Evolutionary conservation across 2,888 invertebrate genomes (phyloP).

Genomic region (Onthophagus sagittarius): DNA sequence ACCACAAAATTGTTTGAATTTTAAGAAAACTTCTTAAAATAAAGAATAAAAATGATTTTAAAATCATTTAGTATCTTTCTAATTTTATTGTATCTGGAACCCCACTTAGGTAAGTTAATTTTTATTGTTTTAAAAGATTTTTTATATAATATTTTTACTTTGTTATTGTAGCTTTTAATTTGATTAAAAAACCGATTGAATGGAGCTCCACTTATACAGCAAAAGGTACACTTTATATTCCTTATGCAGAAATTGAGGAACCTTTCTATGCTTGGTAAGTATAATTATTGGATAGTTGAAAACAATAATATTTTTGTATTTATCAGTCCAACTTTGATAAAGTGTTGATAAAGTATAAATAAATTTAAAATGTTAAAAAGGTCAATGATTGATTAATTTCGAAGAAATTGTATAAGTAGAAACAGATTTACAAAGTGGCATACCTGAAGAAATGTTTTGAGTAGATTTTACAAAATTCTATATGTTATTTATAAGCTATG

Average conservation of each 20-base stretch:
- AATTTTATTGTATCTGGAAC: neutral
- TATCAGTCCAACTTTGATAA: too few relatives aligned
- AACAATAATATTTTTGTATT: neutral
- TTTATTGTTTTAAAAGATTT: neutral
- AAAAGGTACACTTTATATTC: conserved; percentile 76
- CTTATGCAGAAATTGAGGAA: conserved; percentile 90
- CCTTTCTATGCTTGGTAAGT: conserved; percentile 83
- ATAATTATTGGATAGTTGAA: too few relatives aligned
- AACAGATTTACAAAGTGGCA: too few relatives aligned
- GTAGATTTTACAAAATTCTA: too few relatives aligned
- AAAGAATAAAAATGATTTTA: too few relatives aligned
- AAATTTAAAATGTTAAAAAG: neutral
- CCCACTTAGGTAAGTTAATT: neutral
- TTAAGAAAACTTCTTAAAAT: too few relatives aligned
- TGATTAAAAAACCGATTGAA: conserved; percentile 24
- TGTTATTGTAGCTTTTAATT: conserved; percentile 6
- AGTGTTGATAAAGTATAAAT: too few relatives aligned
- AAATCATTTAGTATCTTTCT: too few relatives aligned
- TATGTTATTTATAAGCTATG: too few relatives aligned
- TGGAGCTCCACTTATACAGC: conserved; percentile 73
- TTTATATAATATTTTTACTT: conserved; percentile 1
- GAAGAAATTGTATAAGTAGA: neutral
- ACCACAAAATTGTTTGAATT: too few relatives aligned
- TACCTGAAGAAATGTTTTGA: too few relatives aligned
- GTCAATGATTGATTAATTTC: neutral